A percentile compares a stretch with the other conserved stretches of the same genome.
phyloP scores from a whole-genome alignment of 2,797 vertebrate genomes.

The Trachurus trachurus region DNA sequence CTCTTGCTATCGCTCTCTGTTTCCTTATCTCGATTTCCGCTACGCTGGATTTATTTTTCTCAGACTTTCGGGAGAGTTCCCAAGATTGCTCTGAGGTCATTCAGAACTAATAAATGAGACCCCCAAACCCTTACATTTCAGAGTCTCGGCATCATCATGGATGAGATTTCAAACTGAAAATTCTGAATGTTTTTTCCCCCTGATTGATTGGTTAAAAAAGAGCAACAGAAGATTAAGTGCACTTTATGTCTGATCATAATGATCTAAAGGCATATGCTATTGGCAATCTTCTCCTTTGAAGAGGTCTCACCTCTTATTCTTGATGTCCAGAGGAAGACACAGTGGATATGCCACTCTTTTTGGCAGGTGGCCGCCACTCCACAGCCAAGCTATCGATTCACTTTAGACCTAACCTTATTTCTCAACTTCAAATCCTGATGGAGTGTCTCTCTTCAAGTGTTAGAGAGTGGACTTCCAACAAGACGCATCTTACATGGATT shows the following conservation, averaged over 20 bases:
- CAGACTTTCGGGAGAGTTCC: slow-evolving; percentile 72
- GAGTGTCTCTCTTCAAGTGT: slow-evolving; percentile 83
- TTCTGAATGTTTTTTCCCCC: background rate
- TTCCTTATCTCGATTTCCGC: slow-evolving; percentile 77
- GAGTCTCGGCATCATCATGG: slow-evolving; percentile 18
- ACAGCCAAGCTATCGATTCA: slow-evolving; percentile 86
- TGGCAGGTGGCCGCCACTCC: slow-evolving; percentile 85
- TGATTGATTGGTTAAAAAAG: background rate
- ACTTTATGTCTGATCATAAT: background rate
- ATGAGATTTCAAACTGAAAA: slow-evolving; percentile 28
- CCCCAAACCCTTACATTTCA: slow-evolving; percentile 35
- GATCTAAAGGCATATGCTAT: slow-evolving; percentile 39
- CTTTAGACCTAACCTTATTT: slow-evolving; percentile 83
- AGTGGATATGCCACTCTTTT: slow-evolving; percentile 83
- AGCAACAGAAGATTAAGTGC: background rate
- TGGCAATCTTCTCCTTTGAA: slow-evolving; percentile 57
- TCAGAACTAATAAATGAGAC: slow-evolving; percentile 67
- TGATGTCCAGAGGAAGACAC: slow-evolving; percentile 82
- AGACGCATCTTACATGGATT: slow-evolving; percentile 78
- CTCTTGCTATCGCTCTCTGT: slow-evolving; percentile 72
- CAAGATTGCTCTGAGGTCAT: slow-evolving; percentile 81
- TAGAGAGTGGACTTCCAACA: slow-evolving; percentile 73
- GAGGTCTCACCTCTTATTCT: slow-evolving; percentile 73
- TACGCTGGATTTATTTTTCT: slow-evolving; percentile 79
- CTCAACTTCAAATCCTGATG: slow-evolving; percentile 87